phyloP scores from a whole-genome alignment of 2,797 vertebrate species.

The Rhinogobio ventralis region DNA sequence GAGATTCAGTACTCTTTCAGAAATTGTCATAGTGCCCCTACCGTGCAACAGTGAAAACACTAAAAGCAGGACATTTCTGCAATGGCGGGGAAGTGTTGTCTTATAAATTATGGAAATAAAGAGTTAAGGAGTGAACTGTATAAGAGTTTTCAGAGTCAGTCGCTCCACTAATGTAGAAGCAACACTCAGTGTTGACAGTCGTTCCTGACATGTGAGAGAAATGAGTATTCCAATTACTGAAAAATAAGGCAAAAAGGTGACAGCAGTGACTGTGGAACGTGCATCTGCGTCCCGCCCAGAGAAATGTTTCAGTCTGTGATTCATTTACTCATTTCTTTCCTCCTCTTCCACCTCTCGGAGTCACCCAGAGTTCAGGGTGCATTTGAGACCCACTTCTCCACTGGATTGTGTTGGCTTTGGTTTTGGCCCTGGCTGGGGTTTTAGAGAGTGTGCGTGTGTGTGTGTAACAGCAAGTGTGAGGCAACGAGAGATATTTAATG shows the following conservation, averaged over 20 bases:
- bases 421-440: slow-evolving; percentile 33
- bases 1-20: not conserved
- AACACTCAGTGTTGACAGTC: not conserved
- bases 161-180: not conserved
- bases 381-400: slow-evolving; percentile 56
- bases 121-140: not conserved
- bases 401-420: slow-evolving; percentile 59
- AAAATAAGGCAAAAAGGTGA: not conserved
- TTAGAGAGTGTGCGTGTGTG: slow-evolving; percentile 21
- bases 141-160: not conserved
- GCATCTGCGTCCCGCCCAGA: slow-evolving; percentile 54
- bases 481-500: slow-evolving; percentile 30
- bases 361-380: slow-evolving; percentile 60
- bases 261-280: slow-evolving; percentile 18
- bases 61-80: not conserved
- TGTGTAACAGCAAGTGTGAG: slow-evolving; percentile 6
- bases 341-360: slow-evolving; percentile 25
- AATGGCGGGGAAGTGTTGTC: no score
- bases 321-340: slow-evolving; percentile 45
- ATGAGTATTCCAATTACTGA: slow-evolving; percentile 2
- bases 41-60: not conserved
- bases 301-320: slow-evolving; percentile 57
- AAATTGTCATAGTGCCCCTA: not conserved
- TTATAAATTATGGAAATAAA: not conserved
- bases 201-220: slow-evolving; percentile 15